These are phyloP conservation scores for Grammomys surdaster DNA, from an alignment of 2,113 vertebrate genomes.

Conservation along the genomic window DNA sequence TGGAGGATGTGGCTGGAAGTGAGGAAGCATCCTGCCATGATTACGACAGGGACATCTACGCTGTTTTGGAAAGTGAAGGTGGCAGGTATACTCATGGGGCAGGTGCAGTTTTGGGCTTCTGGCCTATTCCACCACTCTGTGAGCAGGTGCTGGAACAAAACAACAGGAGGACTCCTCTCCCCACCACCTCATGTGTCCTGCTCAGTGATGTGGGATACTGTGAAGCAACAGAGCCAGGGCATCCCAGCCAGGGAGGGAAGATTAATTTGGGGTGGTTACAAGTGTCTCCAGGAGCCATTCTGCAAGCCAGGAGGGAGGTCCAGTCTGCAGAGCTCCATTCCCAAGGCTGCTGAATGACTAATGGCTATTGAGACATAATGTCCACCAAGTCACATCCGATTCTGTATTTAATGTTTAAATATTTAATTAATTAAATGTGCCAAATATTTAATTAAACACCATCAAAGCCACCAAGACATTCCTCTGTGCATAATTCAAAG, in stretches of 20 bases:
- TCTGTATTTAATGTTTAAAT: conserved; percentile 89
- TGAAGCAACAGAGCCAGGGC: conserved; percentile 64
- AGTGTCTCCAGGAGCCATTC: conserved; percentile 84
- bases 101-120: background rate
- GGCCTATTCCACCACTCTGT: background rate
- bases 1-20: background rate
- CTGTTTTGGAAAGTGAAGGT: background rate
- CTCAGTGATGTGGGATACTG: background rate
- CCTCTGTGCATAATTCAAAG: conserved; percentile 84
- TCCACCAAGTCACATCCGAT: conserved; percentile 88
- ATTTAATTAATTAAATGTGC: conserved; percentile 90
- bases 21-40: background rate
- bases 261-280: conserved; percentile 84
- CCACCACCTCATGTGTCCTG: background rate
- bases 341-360: conserved; percentile 84
- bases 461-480: conserved; percentile 84
- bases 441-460: conserved; percentile 90
- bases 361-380: conserved; percentile 87
- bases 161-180: background rate
- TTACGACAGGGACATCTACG: background rate
- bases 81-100: background rate
- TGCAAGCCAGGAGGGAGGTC: conserved; percentile 72
- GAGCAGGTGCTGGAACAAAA: background rate
- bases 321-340: conserved; percentile 74
- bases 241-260: conserved; percentile 80